Conservation (phyloP, 2,888 invertebrate species). For the Dicycla oo region DNA sequence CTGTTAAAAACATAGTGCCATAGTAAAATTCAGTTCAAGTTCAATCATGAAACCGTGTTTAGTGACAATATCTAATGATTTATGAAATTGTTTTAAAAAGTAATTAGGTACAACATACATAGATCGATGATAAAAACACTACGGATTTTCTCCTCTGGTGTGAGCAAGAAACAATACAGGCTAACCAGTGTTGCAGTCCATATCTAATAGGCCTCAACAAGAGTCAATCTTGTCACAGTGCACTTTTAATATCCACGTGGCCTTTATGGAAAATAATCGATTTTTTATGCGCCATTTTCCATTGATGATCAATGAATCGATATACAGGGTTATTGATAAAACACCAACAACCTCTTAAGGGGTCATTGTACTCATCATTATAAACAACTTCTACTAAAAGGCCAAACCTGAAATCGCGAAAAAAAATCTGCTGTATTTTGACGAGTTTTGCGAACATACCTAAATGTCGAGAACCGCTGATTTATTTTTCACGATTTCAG, state of each 20-base stretch:
- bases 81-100: background rate
- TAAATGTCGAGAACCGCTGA: too few species aligned
- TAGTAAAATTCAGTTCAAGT: constrained; percentile 32
- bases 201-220: background rate
- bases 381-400: too few species aligned
- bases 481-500: too few species aligned
- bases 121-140: background rate
- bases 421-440: too few species aligned
- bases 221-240: background rate
- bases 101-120: too few species aligned
- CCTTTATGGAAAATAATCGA: background rate
- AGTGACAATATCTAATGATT: background rate
- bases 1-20: constrained; percentile 1
- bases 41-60: background rate
- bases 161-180: background rate
- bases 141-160: background rate
- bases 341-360: too few species aligned
- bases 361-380: too few species aligned
- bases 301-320: background rate
- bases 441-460: too few species aligned
- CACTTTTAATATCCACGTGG: background rate
- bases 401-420: too few species aligned
- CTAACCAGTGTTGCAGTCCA: background rate
- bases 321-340: too few species aligned
- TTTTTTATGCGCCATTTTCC: background rate